Evolutionary conservation across 2,113 vertebrate species (phyloP), one percentile per base, ranked within the genome.

Genomic region (Bungarus multicinctus): DNA sequence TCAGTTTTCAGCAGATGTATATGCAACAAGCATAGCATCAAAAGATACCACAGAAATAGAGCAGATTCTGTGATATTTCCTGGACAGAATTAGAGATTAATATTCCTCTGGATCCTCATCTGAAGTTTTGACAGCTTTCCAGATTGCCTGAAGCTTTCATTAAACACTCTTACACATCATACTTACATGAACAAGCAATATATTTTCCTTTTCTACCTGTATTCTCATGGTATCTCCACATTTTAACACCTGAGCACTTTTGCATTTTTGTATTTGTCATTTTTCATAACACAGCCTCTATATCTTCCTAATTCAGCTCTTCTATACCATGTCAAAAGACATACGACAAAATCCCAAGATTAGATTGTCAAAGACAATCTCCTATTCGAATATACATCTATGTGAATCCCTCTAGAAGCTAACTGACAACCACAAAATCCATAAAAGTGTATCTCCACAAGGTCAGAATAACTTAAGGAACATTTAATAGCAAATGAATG

Each of bases 1-100:
- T 18, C 89, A 39, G 64, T 88, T 45, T 89, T 45, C 58, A 45
- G 20, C 34, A 93, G 87, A 95, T 93, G 89, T 81, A 23, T 39
- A 92, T 5, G 52, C 5, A 57, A 25, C 2, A 16, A 89, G 10
- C 0, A 0, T 16, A 50, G 30, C 30, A 53, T 57, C 22, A 89
- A 89, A 57, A 89, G 54, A n/a, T 88, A 88, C 16, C 30, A 52
- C 8, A 50, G 43, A 60, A 45, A 18, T 22, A 12, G 16, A 4
- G 74, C 47, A 88, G 58, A 16, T 45, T 47, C 16, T 69, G 5
- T 54, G 2, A 30, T 88, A 58, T 69, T 74, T 85, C 5, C 18
- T 5, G 7, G 52, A 54, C 27, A 54, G 20, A 92, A 69, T 69
- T 53, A 43, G 25, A 5, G 47, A 34, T 69, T 88, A 53, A 88